Evolutionary conservation across 2,888 invertebrate genomes (phyloP).

Genomic region (Trissoscelio sp.): DNA sequence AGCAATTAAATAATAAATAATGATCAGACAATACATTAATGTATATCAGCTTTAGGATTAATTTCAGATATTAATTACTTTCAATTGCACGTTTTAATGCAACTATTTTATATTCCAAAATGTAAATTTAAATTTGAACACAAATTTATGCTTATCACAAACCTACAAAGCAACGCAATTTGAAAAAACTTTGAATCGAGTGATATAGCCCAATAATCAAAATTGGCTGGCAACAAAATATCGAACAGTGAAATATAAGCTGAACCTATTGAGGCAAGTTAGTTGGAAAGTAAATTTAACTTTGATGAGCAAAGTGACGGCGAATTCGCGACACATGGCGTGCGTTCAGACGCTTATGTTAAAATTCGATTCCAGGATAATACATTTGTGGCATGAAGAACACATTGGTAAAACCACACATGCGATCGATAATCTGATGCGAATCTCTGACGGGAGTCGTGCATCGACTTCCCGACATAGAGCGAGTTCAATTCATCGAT

Average conservation of each 20-base stretch:
- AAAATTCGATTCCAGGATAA: conserved; percentile 57
- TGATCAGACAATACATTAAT: too few relatives aligned
- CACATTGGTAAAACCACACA: conserved; percentile 40
- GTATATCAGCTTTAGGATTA: too few relatives aligned
- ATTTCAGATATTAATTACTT: too few relatives aligned
- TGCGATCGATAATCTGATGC: conserved; percentile 59
- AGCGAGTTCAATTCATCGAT: conserved; percentile 62
- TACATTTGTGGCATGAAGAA: conserved; percentile 61
- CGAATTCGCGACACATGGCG: conserved; percentile 35
- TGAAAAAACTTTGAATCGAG: too few relatives aligned
- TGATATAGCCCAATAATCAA: neutral
- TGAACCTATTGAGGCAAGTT: conserved; percentile 7
- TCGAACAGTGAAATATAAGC: conserved; percentile 2
- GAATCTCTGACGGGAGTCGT: conserved; percentile 58
- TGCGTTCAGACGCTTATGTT: conserved; percentile 47
- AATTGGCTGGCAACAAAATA: conserved; percentile 6
- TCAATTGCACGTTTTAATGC: too few relatives aligned
- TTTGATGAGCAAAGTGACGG: conserved; percentile 40
- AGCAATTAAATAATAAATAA: too few relatives aligned
- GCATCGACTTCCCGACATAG: conserved; percentile 42
- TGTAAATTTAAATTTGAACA: too few relatives aligned
- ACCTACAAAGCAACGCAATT: too few relatives aligned
- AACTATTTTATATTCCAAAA: too few relatives aligned
- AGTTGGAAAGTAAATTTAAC: conserved; percentile 50
- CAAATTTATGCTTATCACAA: too few relatives aligned